Evolutionary conservation across 2,797 vertebrate species (phyloP).

Genomic region (Thripadectes ignobilis): DNA sequence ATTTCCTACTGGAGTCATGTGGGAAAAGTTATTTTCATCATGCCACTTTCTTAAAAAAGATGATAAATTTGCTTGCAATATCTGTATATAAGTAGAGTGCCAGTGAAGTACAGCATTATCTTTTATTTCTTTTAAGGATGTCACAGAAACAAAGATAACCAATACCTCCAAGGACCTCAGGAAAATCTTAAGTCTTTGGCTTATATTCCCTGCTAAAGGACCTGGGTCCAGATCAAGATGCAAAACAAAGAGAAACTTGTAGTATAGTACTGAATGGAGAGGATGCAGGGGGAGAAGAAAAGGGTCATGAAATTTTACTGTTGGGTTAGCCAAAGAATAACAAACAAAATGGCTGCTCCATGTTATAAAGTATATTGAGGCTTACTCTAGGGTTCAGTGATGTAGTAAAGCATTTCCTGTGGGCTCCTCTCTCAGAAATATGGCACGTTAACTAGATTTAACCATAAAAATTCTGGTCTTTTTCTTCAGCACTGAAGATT

Average conservation of each 20-base stretch:
- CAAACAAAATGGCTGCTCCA: constrained; percentile 25
- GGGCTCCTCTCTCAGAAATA: neutral
- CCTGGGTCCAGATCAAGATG: neutral
- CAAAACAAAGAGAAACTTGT: neutral
- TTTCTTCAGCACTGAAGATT: neutral
- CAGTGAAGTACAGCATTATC: neutral
- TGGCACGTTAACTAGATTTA: neutral
- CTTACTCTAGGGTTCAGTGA: neutral
- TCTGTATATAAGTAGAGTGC: neutral
- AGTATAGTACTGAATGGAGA: neutral
- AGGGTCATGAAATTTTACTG: neutral
- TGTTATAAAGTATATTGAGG: neutral
- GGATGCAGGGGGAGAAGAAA: neutral
- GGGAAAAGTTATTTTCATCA: neutral
- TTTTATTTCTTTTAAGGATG: neutral
- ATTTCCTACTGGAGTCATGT: neutral
- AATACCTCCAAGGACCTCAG: neutral
- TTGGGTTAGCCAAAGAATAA: constrained; percentile 5
- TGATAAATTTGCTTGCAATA: neutral
- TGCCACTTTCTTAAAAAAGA: neutral
- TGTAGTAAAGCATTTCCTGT: constrained; percentile 32
- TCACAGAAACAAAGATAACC: neutral
- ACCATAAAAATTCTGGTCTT: neutral
- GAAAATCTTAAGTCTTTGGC: neutral
- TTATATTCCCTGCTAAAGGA: neutral